Conservation (phyloP, 30 jellyfish, hydroid and myxozoan genomes). For the Aurelia aurita region DNA sequence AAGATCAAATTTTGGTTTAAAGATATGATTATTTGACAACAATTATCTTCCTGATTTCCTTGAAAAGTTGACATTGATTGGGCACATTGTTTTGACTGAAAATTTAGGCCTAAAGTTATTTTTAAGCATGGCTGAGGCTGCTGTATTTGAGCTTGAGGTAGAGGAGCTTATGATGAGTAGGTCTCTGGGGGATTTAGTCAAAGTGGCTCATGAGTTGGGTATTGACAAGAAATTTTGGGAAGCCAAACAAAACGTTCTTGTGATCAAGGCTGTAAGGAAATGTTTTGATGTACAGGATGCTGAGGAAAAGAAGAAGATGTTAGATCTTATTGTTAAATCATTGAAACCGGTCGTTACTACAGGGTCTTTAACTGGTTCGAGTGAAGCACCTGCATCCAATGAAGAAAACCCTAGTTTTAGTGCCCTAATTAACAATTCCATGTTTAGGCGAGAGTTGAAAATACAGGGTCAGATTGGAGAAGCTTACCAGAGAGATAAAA, state of each 20-base stretch:
- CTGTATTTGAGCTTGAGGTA: constrained; percentile 47
- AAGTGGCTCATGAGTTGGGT: constrained; percentile 23
- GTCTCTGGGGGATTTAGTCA: constrained; percentile 4
- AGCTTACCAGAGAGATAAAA: constrained; percentile 26
- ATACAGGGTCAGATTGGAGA: constrained; percentile 71
- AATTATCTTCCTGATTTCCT: too few species aligned
- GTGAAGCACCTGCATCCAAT: too few species aligned
- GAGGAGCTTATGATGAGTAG: constrained; percentile 57
- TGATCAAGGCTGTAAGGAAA: constrained; percentile 45
- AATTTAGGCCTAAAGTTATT: too few species aligned
- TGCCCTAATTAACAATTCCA: background rate
- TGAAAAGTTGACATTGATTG: too few species aligned
- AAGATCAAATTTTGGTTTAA: too few species aligned
- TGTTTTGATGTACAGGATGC: constrained; percentile 33
- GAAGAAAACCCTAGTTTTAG: constrained; percentile 13
- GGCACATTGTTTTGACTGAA: too few species aligned
- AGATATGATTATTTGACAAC: too few species aligned
- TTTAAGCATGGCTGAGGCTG: constrained; percentile 47
- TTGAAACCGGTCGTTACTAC: constrained; percentile 7
- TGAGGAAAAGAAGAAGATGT: constrained; percentile 29
- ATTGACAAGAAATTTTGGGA: constrained; percentile 38
- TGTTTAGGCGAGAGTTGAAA: constrained; percentile 38
- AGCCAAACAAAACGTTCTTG: constrained; percentile 23
- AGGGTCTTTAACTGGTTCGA: too few species aligned
- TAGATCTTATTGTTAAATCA: constrained; percentile 8